These are phyloP conservation scores for Fulica atra DNA, from an alignment of 2,113 vertebrate genomes.

Conservation along the genomic window DNA sequence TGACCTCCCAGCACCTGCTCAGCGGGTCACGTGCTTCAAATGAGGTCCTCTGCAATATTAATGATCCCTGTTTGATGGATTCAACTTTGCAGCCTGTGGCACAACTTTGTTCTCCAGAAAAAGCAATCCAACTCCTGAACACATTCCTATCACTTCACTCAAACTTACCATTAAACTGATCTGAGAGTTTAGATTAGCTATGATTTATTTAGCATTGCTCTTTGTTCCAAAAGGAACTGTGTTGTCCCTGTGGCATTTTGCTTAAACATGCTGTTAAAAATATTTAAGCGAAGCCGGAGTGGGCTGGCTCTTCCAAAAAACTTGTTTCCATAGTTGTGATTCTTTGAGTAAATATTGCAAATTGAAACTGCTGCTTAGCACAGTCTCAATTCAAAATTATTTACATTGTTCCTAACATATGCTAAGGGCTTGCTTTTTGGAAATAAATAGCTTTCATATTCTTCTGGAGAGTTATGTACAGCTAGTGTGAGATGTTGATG, in stretches of 20 bases:
- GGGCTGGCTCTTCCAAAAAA: not conserved
- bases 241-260: not conserved
- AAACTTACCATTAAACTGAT: not conserved
- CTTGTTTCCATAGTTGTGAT: not conserved
- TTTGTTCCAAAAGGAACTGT: not conserved
- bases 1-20: not conserved
- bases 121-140: not conserved
- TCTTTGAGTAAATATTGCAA: not conserved
- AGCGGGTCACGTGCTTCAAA: not conserved
- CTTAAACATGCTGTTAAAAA: not conserved
- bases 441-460: not conserved
- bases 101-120: not conserved
- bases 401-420: not conserved
- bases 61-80: not conserved
- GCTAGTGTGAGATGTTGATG: not conserved
- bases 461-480: not conserved
- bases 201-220: not conserved
- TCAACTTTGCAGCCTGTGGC: not conserved
- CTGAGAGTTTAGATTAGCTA: not conserved
- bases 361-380: not conserved
- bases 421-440: not conserved
- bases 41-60: not conserved
- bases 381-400: not conserved
- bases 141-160: accelerated
- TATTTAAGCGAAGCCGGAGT: not conserved